Percentiles rank a stretch among this genome's conserved stretches.
phyloP scores from a whole-genome alignment of 2,888 invertebrate species.

The Coremacera marginata region DNA sequence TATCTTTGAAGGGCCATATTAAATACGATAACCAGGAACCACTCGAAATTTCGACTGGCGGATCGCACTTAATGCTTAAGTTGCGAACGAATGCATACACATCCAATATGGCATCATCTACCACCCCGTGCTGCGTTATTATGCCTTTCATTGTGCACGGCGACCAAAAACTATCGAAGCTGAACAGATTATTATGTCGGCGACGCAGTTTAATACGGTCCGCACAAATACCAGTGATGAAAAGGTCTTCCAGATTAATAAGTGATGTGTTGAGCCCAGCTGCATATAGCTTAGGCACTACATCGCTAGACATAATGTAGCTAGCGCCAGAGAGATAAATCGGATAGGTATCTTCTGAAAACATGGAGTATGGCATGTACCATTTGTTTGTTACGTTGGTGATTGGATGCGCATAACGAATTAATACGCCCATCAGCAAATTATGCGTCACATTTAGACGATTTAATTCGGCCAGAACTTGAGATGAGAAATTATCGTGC shows the following conservation, averaged over 20 bases:
- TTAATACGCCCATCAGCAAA: constrained; percentile 81
- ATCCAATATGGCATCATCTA: constrained; percentile 70
- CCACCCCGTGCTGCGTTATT: constrained; percentile 73
- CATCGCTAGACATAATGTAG: constrained; percentile 80
- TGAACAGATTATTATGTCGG: constrained; percentile 76
- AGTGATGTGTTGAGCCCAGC: constrained; percentile 78
- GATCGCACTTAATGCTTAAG: constrained; percentile 61
- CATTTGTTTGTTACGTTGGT: constrained; percentile 82
- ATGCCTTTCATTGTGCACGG: constrained; percentile 71
- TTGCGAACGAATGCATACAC: constrained; percentile 65
- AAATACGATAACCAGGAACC: no score
- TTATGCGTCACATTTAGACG: constrained; percentile 68
- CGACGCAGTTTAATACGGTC: constrained; percentile 73
- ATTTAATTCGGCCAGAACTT: constrained; percentile 58
- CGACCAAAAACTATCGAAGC: constrained; percentile 68
- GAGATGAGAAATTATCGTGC: constrained; percentile 57
- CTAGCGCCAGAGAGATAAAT: constrained; percentile 86
- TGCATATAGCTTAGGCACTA: constrained; percentile 76
- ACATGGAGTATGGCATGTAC: constrained; percentile 87
- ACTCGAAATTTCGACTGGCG: constrained; percentile 33
- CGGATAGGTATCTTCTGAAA: constrained; percentile 78
- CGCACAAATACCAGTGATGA: constrained; percentile 82
- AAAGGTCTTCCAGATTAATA: constrained; percentile 84
- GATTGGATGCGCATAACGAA: constrained; percentile 82
- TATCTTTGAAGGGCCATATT: no score